These are phyloP conservation scores for Subanguina moxae DNA, from an alignment of 1,140 invertebrate genomes.

Conservation along the genomic window DNA sequence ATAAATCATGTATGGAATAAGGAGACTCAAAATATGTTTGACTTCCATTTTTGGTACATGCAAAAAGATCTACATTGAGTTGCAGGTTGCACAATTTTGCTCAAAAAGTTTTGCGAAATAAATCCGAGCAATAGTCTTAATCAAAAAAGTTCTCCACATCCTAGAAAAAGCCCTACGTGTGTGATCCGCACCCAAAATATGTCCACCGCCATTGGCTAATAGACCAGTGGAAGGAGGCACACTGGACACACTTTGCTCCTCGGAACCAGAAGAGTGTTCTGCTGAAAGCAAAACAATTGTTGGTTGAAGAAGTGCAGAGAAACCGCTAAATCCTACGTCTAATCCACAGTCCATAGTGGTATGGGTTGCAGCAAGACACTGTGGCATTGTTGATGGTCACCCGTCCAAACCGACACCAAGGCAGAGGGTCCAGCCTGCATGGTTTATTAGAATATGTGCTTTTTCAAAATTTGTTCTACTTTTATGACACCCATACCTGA, in stretches of 20 bases:
- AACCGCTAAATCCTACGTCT: conserved; percentile 49
- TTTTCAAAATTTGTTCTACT: no score
- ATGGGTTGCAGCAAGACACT: conserved; percentile 58
- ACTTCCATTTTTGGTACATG: no score
- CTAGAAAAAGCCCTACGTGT: conserved; percentile 1
- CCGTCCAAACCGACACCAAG: conserved; percentile 57
- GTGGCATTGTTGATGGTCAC: conserved; percentile 60
- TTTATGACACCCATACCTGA: no score
- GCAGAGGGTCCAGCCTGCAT: conserved; percentile 47
- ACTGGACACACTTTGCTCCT: conserved; percentile 46
- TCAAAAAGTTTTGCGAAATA: no score
- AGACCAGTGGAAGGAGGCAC: not conserved
- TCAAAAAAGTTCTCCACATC: no score
- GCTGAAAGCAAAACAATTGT: conserved; percentile 30
- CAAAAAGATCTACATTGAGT: no score
- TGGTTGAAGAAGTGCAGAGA: conserved; percentile 13
- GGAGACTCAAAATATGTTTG: no score
- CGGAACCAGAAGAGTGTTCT: conserved; percentile 43
- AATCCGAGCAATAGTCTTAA: no score
- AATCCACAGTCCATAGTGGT: conserved; percentile 59
- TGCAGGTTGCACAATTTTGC: no score
- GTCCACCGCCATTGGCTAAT: conserved; percentile 46
- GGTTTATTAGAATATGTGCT: no score
- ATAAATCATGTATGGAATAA: no score
- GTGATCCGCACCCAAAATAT: conserved; percentile 12